These are phyloP conservation scores for Linnaemya vulpina DNA, from an alignment of 2,888 invertebrate genomes.

Conservation along the genomic window DNA sequence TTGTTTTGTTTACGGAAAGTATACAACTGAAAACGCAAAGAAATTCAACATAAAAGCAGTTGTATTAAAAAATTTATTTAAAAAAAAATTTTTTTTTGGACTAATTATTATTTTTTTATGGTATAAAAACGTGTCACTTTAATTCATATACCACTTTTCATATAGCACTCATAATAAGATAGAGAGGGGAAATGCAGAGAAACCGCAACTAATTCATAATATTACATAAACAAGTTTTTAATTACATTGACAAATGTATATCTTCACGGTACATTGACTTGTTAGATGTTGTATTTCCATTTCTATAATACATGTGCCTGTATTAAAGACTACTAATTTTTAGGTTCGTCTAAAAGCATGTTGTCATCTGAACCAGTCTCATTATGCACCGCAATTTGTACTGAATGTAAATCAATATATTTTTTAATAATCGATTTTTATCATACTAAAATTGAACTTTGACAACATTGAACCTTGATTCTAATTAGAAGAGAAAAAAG, in stretches of 20 bases:
- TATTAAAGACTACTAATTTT: conserved; percentile 28
- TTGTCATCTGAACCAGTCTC: background rate
- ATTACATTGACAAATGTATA: background rate
- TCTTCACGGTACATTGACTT: background rate
- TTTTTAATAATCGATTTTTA: background rate
- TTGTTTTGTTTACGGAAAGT: background rate
- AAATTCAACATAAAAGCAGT: conserved; percentile 42
- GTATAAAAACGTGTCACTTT: too few relatives aligned
- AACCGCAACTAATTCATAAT: background rate
- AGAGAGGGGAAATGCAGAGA: background rate
- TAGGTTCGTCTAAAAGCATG: background rate
- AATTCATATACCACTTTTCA: too few relatives aligned
- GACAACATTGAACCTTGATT: too few relatives aligned
- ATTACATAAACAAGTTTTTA: background rate
- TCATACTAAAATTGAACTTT: background rate
- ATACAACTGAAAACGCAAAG: conserved; percentile 65
- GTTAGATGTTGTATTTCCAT: background rate
- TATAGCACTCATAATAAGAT: background rate
- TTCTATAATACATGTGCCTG: conserved; percentile 12
- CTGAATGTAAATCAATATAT: too few relatives aligned
- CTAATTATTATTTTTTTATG: background rate
- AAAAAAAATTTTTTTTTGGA: too few relatives aligned
- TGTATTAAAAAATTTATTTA: background rate
- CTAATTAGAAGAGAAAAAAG: too few relatives aligned
- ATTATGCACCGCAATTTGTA: background rate